Evolutionary conservation across 2,113 vertebrate genomes (phyloP).

Genomic region (Synodontis membranacea): DNA sequence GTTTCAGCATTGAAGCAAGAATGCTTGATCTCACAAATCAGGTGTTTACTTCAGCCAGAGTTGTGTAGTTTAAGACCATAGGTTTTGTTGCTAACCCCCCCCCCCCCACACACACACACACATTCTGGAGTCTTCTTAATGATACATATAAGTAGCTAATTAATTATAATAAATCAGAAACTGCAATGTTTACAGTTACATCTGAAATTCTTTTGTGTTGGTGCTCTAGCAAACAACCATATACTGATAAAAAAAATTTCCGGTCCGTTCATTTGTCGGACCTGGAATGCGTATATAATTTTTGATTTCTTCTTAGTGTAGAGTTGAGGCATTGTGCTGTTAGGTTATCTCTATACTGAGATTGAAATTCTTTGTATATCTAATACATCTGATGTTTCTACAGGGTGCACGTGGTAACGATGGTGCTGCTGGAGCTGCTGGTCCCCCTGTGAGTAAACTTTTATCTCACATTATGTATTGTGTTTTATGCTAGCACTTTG

Average conservation of each 20-base stretch:
- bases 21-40: neutral
- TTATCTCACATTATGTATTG: neutral
- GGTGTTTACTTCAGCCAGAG: neutral
- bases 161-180: neutral
- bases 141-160: neutral
- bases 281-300: neutral
- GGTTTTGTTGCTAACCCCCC: neutral
- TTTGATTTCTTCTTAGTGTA: neutral
- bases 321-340: neutral
- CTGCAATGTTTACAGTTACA: neutral
- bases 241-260: neutral
- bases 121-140: neutral
- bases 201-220: neutral
- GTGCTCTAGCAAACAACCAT: neutral
- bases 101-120: no score
- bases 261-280: neutral
- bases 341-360: neutral
- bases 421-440: slow-evolving; percentile 88
- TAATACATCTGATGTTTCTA: slow-evolving; percentile 4
- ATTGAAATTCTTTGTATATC: neutral
- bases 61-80: neutral
- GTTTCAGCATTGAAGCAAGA: neutral
- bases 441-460: slow-evolving; percentile 84
- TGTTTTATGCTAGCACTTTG: neutral
- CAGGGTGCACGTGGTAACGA: slow-evolving; percentile 98